Percentiles rank a stretch among this genome's conserved stretches.
These are phyloP conservation scores for Crepidodera aurea DNA, from an alignment of 2,888 invertebrate species.

Conservation along the genomic window DNA sequence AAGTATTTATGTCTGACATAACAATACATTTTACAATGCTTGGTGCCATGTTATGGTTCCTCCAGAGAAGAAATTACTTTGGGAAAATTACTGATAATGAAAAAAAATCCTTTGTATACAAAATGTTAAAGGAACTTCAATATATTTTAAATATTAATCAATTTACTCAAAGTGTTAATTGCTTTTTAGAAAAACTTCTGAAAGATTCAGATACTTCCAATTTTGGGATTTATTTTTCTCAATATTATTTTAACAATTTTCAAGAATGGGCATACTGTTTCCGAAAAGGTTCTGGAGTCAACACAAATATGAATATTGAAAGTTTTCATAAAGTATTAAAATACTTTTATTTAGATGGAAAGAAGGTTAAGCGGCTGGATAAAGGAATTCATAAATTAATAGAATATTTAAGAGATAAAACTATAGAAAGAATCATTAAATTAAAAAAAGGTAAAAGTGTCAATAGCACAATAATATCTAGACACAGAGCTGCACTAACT, in stretches of 20 bases:
- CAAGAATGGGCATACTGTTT: background rate
- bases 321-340: conserved; percentile 1
- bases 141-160: too few relatives aligned
- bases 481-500: too few relatives aligned
- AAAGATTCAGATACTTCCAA: too few relatives aligned
- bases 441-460: conserved; percentile 10
- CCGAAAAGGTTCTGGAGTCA: background rate
- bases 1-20: background rate
- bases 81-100: background rate
- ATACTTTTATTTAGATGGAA: conserved; percentile 1
- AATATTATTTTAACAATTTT: background rate
- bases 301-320: conserved; percentile 1
- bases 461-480: too few relatives aligned
- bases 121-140: too few relatives aligned
- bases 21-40: background rate
- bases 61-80: background rate
- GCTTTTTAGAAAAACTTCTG: too few relatives aligned
- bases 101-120: too few relatives aligned
- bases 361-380: background rate
- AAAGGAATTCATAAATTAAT: background rate
- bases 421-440: conserved; percentile 6
- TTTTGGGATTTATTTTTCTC: background rate
- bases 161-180: too few relatives aligned
- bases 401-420: conserved; percentile 13
- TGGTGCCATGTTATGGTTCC: background rate